phyloP scores from a whole-genome alignment of 2,113 vertebrate species.

The Psettodes erumei region DNA sequence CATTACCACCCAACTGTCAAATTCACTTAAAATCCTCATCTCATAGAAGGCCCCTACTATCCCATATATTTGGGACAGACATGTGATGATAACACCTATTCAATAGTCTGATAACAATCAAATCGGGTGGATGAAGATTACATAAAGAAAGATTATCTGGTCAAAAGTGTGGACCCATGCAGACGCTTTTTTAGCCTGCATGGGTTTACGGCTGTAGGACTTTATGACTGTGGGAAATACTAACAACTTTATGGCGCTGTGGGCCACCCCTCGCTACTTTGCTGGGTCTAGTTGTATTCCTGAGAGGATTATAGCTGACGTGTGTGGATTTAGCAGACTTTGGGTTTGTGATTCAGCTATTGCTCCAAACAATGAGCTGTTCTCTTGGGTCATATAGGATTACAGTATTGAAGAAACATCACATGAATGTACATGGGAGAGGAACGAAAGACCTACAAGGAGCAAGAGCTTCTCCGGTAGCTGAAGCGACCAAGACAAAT shows the following conservation, averaged over 20 bases:
- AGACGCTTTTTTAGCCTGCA: too few relatives aligned
- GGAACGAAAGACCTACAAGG: slow-evolving; percentile 26
- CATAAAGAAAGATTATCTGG: not conserved
- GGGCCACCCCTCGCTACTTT: slow-evolving; percentile 3
- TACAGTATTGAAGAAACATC: slow-evolving; percentile 46
- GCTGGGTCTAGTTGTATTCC: slow-evolving; percentile 21
- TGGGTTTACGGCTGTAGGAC: too few relatives aligned
- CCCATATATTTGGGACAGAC: too few relatives aligned
- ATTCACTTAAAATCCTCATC: not conserved
- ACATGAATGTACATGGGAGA: slow-evolving; percentile 29
- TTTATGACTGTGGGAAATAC: slow-evolving; percentile 14
- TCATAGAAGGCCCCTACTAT: too few relatives aligned
- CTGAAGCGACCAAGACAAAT: slow-evolving; percentile 31
- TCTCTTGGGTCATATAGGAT: slow-evolving; percentile 41
- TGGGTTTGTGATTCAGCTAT: slow-evolving; percentile 49
- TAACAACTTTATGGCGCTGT: not conserved
- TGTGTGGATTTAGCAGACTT: slow-evolving; percentile 23
- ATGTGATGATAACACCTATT: too few relatives aligned
- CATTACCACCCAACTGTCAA: not conserved
- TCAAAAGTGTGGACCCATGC: not conserved
- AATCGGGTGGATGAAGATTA: not conserved
- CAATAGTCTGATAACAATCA: too few relatives aligned
- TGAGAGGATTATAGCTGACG: slow-evolving; percentile 32
- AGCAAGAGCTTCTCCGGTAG: slow-evolving; percentile 20
- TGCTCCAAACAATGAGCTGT: slow-evolving; percentile 55